These are phyloP conservation scores for Tadarida brasiliensis DNA, from an alignment of 2,797 vertebrate species.

Conservation along the genomic window DNA sequence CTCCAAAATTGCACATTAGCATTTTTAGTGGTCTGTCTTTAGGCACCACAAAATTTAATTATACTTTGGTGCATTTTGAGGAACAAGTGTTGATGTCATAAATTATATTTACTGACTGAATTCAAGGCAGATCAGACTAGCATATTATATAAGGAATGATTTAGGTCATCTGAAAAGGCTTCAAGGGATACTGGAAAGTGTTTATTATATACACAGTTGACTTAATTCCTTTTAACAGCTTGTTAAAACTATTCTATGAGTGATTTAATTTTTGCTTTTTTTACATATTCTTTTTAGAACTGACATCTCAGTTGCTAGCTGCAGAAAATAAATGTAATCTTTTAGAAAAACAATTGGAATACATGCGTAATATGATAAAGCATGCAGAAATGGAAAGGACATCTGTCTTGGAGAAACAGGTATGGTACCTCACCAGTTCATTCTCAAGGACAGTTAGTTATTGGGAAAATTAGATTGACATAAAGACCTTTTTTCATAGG, in stretches of 20 bases:
- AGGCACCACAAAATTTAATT: background rate
- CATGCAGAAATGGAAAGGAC: constrained; percentile 92
- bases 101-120: background rate
- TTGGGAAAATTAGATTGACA: background rate
- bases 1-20: background rate
- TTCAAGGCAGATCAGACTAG: background rate
- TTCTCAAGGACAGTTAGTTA: background rate
- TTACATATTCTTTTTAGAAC: constrained; percentile 86
- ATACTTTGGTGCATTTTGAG: background rate
- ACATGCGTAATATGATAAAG: constrained; percentile 94
- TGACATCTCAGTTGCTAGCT: constrained; percentile 92
- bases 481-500: constrained; percentile 13
- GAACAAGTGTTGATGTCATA: background rate
- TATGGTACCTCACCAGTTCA: constrained; percentile 69
- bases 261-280: constrained; percentile 67
- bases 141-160: background rate
- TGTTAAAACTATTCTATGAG: background rate
- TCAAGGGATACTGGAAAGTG: background rate
- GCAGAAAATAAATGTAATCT: constrained; percentile 94
- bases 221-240: background rate
- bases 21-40: constrained; percentile 5
- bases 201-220: background rate
- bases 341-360: constrained; percentile 95
- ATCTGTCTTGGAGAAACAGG: constrained; percentile 92
- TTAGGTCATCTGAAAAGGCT: background rate